phyloP scores from a whole-genome alignment of 2,797 vertebrate genomes.

The Sebastes wilsoni region DNA sequence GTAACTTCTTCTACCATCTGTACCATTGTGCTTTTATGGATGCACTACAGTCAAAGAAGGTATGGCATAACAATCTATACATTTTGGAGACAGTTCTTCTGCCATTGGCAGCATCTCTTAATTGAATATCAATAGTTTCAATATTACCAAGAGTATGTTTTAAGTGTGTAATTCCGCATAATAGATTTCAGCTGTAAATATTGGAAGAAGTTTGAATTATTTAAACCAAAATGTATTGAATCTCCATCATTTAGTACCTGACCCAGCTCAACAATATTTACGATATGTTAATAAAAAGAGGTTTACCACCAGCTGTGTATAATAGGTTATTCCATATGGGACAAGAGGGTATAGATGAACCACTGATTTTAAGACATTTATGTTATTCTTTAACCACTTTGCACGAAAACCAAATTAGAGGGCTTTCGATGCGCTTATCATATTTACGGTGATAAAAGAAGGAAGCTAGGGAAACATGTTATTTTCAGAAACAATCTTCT shows the following conservation, averaged over 20 bases:
- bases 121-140: too few species aligned
- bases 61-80: background rate
- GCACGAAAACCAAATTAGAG: background rate
- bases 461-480: background rate
- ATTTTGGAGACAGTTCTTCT: background rate
- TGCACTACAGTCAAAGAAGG: background rate
- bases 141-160: too few species aligned
- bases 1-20: background rate
- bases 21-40: background rate
- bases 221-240: too few species aligned
- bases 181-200: too few species aligned
- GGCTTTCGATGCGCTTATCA: background rate
- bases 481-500: background rate
- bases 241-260: too few species aligned
- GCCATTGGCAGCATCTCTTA: background rate
- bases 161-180: too few species aligned
- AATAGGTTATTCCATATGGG: background rate
- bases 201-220: too few species aligned
- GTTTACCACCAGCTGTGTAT: background rate
- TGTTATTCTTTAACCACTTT: background rate
- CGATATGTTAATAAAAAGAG: background rate
- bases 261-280: too few species aligned
- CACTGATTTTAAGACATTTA: background rate
- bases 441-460: background rate
- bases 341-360: background rate